phyloP scores from a whole-genome alignment of 2,113 vertebrate genomes.

The Bos indicus region DNA sequence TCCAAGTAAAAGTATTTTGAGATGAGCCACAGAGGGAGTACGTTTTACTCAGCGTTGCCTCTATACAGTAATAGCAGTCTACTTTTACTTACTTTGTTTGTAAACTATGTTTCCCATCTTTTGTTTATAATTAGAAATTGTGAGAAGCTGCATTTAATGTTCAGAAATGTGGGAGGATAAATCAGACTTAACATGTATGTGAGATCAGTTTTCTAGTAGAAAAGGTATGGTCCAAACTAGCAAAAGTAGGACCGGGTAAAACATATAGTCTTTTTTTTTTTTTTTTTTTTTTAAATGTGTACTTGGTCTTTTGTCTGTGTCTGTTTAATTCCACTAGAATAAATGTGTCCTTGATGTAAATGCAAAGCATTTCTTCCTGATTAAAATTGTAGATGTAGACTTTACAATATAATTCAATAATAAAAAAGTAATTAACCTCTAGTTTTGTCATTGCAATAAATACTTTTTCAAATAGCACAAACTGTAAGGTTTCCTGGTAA shows the following conservation, averaged over 20 bases:
- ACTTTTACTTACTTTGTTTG: constrained; percentile 31
- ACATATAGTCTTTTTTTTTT: constrained; percentile 4
- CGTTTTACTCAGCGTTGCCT: constrained; percentile 68
- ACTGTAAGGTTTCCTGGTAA: neutral
- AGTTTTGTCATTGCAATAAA: constrained; percentile 70
- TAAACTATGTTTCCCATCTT: constrained; percentile 56
- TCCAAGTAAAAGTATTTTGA: constrained; percentile 54
- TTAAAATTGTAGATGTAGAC: constrained; percentile 67
- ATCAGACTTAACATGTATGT: constrained; percentile 74
- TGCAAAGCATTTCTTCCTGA: constrained; percentile 40
- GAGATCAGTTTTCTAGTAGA: constrained; percentile 47
- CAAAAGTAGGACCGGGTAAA: constrained; percentile 45
- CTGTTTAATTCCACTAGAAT: constrained; percentile 69
- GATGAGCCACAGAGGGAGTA: constrained; percentile 50
- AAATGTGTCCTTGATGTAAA: constrained; percentile 65
- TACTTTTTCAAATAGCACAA: constrained; percentile 49
- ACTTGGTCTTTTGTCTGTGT: constrained; percentile 71
- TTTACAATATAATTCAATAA: constrained; percentile 68
- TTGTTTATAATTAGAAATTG: constrained; percentile 76
- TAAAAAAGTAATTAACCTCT: constrained; percentile 70
- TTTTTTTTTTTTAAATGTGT: constrained; percentile 27
- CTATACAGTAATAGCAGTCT: constrained; percentile 62
- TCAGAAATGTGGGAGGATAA: constrained; percentile 74
- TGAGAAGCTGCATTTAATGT: constrained; percentile 72
- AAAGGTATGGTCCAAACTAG: constrained; percentile 57